Percentiles rank a stretch among this genome's conserved stretches.
phyloP scores from a whole-genome alignment of 2,113 vertebrate species.

The Brachionichthys hirsutus region DNA sequence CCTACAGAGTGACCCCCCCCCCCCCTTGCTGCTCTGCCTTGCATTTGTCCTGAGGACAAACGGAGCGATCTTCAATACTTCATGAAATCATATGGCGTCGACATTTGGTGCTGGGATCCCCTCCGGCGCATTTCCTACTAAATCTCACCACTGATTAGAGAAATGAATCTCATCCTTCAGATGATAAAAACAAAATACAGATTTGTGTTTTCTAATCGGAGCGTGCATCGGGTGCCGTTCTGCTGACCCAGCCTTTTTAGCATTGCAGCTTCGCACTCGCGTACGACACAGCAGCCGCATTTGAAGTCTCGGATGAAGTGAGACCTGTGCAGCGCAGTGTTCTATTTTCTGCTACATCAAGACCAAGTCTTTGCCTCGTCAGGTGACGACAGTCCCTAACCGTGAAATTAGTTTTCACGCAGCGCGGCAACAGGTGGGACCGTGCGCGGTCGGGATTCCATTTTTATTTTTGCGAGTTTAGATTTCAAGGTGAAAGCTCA shows the following conservation, averaged over 20 bases:
- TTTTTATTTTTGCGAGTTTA: background rate
- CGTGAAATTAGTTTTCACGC: background rate
- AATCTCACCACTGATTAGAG: constrained; percentile 15
- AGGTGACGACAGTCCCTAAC: background rate
- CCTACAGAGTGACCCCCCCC: background rate
- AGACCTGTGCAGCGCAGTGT: background rate
- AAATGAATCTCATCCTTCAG: background rate
- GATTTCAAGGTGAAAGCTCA: constrained; percentile 1
- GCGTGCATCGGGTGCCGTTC: background rate
- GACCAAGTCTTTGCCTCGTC: background rate
- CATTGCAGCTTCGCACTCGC: background rate
- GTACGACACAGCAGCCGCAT: background rate
- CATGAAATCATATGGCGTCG: constrained; percentile 68
- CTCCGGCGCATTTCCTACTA: constrained; percentile 22
- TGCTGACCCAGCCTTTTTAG: background rate
- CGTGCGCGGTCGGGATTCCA: background rate
- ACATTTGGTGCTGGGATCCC: constrained; percentile 46
- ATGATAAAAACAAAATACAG: background rate
- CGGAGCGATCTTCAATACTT: constrained; percentile 64
- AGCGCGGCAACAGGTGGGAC: background rate
- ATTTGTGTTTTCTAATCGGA: background rate
- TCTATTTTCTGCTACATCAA: background rate
- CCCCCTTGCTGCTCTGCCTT: too few species aligned
- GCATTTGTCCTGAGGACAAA: constrained; percentile 21
- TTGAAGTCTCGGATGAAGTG: background rate